Percentiles rank a stretch among this genome's conserved stretches.
Conservation (phyloP, 2,797 vertebrate species). For the Allobates femoralis region DNA sequence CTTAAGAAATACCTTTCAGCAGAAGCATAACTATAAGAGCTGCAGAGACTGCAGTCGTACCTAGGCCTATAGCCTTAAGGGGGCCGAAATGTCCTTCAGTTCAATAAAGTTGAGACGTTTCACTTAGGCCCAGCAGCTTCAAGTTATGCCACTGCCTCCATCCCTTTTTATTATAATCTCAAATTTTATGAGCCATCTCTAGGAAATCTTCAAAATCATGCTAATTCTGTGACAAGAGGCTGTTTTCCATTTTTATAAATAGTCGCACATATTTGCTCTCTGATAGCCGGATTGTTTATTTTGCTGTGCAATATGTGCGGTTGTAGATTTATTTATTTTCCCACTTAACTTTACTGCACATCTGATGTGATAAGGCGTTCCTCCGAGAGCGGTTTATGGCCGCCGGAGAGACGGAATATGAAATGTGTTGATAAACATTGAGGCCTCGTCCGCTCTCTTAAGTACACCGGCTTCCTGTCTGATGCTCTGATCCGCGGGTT, state of each 20-base stretch:
- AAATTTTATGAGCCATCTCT: background rate
- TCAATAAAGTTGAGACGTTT: background rate
- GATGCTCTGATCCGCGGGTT: background rate
- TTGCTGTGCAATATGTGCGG: background rate
- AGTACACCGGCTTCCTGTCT: slow-evolving; percentile 36
- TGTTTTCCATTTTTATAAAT: background rate
- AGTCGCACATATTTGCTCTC: slow-evolving; percentile 25
- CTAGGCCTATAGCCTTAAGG: background rate
- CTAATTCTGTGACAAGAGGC: background rate
- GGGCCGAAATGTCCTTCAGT: background rate
- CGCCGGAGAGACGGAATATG: slow-evolving; percentile 1
- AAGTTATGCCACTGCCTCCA: background rate
- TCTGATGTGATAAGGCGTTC: slow-evolving; percentile 31
- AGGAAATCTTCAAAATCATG: background rate
- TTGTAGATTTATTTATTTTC: slow-evolving; percentile 44
- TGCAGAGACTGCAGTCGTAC: background rate
- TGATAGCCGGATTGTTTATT: slow-evolving; percentile 38
- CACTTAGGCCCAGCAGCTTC: background rate
- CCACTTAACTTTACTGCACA: slow-evolving; percentile 20
- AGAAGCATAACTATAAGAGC: background rate
- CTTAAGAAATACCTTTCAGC: background rate
- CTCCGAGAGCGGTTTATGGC: slow-evolving; percentile 29
- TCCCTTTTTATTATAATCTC: background rate
- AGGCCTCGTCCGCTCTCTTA: background rate
- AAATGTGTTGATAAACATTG: slow-evolving; percentile 39